Evolutionary conservation across 2,113 vertebrate genomes (phyloP), one percentile per base, ranked within the genome.

Genomic region (Pomatorhinus ruficollis): DNA sequence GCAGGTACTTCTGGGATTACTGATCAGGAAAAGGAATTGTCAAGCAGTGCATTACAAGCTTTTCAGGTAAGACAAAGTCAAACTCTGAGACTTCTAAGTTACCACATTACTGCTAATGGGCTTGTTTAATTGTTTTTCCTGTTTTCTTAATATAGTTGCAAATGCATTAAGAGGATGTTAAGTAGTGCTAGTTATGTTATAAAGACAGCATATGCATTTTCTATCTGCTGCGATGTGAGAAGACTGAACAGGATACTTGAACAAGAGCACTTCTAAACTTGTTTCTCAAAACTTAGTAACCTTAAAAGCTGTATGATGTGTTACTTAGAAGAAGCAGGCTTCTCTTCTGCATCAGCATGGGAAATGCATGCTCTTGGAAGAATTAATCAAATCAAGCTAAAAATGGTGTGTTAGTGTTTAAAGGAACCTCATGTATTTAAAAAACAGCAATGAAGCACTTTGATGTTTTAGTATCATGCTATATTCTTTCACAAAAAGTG

Each of bases 11-110:
- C 99, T 69, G 99, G 98, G 69, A 98, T 98, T 94, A 98, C 99
- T 8, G 99, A 99, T 96, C 98, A 99, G 84, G 99, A 99, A 90
- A 99, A 99, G 94, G 99, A 99, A 50, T 93, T 99, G 89, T 99
- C 99, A 1, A 97, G 97, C 63, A 98, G 86, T 49, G 99, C 99
- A 9, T 97, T 98, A 77, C 98, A 99, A 81, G 98, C 98, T 19
- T 99, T 99, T 95, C 93, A 96, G 97, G 99, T 99, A 98, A 98
- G 96, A 45, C 40, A 65, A 27, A 50, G 60, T 33, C 60, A 69
- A 75, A 11, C 19, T 44, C 28, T 57, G 54, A 89, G 40, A n/a
- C 25, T 70, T 79, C 17, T 77, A 12, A 60, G 28, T 83, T 80
- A 50, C 39, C 52, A 28, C 18, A 2, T 59, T 50, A 50, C 39